Evolutionary conservation across 2,888 invertebrate genomes (phyloP).

Genomic region (Periphyllus acericola): DNA sequence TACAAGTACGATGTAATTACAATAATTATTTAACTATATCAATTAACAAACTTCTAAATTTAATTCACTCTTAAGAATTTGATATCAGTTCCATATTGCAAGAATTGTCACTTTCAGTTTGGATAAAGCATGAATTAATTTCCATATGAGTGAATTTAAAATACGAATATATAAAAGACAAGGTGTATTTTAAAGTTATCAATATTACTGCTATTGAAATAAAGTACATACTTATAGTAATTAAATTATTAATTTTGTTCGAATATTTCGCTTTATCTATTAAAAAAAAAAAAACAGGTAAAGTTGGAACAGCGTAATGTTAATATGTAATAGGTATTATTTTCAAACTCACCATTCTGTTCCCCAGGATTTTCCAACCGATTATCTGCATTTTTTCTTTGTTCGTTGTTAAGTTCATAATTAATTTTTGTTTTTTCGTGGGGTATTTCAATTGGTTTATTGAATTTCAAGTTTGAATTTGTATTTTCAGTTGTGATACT

Average conservation of each 20-base stretch:
- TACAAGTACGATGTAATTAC: too few relatives aligned
- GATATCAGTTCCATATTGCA: slow-evolving; percentile 21
- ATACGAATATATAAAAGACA: slow-evolving; percentile 10
- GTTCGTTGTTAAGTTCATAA: too few relatives aligned
- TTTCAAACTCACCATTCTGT: slow-evolving; percentile 11
- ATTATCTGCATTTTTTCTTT: not conserved
- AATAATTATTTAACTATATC: too few relatives aligned
- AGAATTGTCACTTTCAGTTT: not conserved
- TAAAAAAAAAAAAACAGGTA: not conserved
- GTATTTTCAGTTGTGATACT: not conserved
- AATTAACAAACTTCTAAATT: too few relatives aligned
- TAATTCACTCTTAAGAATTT: not conserved
- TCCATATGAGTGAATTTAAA: not conserved
- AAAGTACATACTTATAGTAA: slow-evolving; percentile 4
- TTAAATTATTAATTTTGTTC: not conserved
- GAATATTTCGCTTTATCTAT: not conserved
- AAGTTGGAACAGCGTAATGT: too few relatives aligned
- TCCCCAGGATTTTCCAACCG: not conserved
- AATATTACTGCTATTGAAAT: not conserved
- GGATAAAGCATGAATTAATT: not conserved
- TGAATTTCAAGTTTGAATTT: too few relatives aligned
- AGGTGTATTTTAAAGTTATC: slow-evolving; percentile 15
- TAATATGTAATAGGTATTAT: not conserved
- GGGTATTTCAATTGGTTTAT: too few relatives aligned
- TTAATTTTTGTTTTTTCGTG: too few relatives aligned